Evolutionary conservation across 2,113 vertebrate genomes (phyloP), one percentile per base, ranked within the genome.

Genomic region (Clarias gariepinus): DNA sequence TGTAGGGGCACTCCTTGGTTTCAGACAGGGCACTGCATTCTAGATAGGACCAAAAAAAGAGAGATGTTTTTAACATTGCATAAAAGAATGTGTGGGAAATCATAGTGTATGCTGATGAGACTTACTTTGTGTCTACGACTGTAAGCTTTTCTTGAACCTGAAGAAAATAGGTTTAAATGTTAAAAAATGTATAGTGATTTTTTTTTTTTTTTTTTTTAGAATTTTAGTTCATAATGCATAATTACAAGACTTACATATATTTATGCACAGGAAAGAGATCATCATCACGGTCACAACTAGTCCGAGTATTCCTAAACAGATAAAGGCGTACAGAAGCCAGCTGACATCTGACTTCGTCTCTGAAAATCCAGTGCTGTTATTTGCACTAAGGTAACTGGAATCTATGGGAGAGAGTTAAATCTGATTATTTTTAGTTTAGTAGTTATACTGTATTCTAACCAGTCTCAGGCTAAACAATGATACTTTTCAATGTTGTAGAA

Each of bases 221-320:
- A 71, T 58, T 15, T 1, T 15, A 41, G 82, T 15, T 47, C 11
- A n/a, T 63, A 82, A 66, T 66, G 69, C 47, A 53, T 52, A 57
- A 28, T 28, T 78, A 58, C 16, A 18, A 21, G 21, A 86, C 85
- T 81, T n/a, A 86, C 85, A 61, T 25, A 12, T 33, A 63, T 33
- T 21, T 63, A 86, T 60, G 79, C 77, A 63, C 79, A 86, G 68
- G 33, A 82, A 74, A 71, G 79, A 63, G 18, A 82, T 28, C 30
- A 80, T 2, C 85, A 86, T 73, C 25, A 86, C 77, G 6, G 63
- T 30, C 18, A 57, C 2, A 19, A 86, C 79, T 12, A 86, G 57
- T 11, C 66, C 4, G 23, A 74, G 33, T 0, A 74, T 86, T 73
- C 85, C 68, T 16, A 30, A 33, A n/a, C 55, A 53, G 23, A 86